These are phyloP conservation scores for Eucidaris tribuloides DNA, from an alignment of 35 echinoderm and acorn worm species.

Conservation along the genomic window DNA sequence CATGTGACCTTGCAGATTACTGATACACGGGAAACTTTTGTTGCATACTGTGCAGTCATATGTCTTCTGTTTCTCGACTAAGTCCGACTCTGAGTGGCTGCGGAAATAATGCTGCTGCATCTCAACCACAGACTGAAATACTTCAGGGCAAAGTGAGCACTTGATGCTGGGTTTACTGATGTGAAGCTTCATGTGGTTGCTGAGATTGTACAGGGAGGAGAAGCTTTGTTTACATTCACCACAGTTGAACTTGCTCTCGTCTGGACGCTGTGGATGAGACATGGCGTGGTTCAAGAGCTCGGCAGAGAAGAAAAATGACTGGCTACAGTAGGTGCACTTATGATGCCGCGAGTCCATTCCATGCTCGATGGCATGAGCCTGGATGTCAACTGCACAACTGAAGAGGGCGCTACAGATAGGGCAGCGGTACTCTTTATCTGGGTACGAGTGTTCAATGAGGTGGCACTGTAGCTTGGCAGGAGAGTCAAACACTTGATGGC, in stretches of 20 bases:
- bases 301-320: conserved; percentile 94
- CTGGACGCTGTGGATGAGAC: conserved; percentile 62
- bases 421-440: conserved; percentile 82
- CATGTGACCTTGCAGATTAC: conserved; percentile 92
- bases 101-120: conserved; percentile 95
- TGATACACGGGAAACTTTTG: conserved; percentile 80
- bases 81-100: conserved; percentile 66
- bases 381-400: conserved; percentile 89
- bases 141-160: conserved; percentile 85
- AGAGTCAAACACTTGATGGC: conserved; percentile 89
- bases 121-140: conserved; percentile 73
- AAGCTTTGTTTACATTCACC: conserved; percentile 73
- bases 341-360: conserved; percentile 90
- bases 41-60: conserved; percentile 76
- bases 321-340: conserved; percentile 82
- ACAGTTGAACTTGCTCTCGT: conserved; percentile 69
- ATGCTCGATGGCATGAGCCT: conserved; percentile 95
- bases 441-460: conserved; percentile 90
- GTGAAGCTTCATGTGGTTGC: conserved; percentile 82
- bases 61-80: conserved; percentile 45
- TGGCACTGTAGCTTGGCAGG: conserved; percentile 98
- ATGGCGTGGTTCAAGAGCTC: conserved; percentile 87
- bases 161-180: conserved; percentile 51
- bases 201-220: conserved; percentile 64
- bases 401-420: conserved; percentile 84